Evolutionary conservation across 2,888 invertebrate genomes (phyloP).

Genomic region (Drosophila hamatofila): DNA sequence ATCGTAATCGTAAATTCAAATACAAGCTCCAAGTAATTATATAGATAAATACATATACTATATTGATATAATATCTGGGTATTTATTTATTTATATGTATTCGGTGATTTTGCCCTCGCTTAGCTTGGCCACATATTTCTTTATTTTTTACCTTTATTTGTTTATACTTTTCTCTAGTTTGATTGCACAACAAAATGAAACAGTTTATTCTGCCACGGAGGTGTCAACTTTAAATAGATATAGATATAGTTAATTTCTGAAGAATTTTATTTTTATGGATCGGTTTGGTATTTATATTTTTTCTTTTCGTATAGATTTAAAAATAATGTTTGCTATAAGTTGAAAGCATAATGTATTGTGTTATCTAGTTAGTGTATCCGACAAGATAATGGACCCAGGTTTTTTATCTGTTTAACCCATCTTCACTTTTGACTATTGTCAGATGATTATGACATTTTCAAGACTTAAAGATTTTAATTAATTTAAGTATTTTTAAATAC

Average conservation of each 20-base stretch:
- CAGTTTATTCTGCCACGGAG: conserved; percentile 30
- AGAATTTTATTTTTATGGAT: conserved; percentile 9
- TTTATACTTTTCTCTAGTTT: conserved; percentile 21
- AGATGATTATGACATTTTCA: no score
- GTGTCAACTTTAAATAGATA: conserved; percentile 18
- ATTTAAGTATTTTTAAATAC: not conserved
- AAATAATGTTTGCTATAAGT: no score
- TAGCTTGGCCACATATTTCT: conserved; percentile 51
- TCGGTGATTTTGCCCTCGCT: conserved; percentile 43
- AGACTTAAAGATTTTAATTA: not conserved
- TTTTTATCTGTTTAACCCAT: no score
- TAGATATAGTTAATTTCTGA: not conserved
- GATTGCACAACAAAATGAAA: conserved; percentile 46
- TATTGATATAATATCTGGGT: conserved; percentile 45
- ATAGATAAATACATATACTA: conserved; percentile 41
- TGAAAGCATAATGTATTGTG: not conserved
- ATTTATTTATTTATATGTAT: conserved; percentile 22
- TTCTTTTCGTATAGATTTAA: no score
- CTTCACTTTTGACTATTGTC: no score
- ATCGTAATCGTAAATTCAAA: conserved; percentile 71
- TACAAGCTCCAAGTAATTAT: conserved; percentile 71
- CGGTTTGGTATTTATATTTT: not conserved
- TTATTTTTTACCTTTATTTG: conserved; percentile 24
- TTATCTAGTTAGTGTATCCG: no score
- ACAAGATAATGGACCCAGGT: no score